Evolutionary conservation across 2,113 vertebrate species (phyloP).

Genomic region (Cromileptes altivelis): DNA sequence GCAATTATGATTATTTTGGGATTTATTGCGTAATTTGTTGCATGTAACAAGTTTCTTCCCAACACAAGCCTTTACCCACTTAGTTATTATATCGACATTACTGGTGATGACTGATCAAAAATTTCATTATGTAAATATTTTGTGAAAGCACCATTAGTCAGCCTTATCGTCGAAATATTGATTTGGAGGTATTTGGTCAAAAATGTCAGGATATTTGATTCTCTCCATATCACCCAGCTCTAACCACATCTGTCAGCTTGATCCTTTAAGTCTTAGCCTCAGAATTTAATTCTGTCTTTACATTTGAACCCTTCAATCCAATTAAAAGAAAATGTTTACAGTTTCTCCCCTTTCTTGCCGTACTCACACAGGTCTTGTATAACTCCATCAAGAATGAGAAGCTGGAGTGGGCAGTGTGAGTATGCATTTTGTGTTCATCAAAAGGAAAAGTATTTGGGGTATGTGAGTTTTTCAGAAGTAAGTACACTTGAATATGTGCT

Average conservation of each 20-base stretch:
- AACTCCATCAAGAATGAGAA: conserved; percentile 99
- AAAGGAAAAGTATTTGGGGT: conserved; percentile 39
- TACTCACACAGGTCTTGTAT: conserved; percentile 90
- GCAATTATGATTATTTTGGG: too few relatives aligned
- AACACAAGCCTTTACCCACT: too few relatives aligned
- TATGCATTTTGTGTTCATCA: conserved; percentile 66
- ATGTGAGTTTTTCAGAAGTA: conserved; percentile 28
- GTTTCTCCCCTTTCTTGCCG: conserved; percentile 4
- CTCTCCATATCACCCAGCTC: too few relatives aligned
- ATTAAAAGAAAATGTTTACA: neutral
- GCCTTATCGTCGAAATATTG: too few relatives aligned
- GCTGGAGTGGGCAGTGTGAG: conserved; percentile 99
- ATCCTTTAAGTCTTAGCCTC: neutral
- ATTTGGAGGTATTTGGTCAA: too few relatives aligned
- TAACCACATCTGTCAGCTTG: neutral
- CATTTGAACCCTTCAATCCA: neutral
- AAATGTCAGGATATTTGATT: too few relatives aligned
- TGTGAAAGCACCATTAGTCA: too few relatives aligned
- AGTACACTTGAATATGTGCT: conserved; percentile 32
- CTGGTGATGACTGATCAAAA: too few relatives aligned
- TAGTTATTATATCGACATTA: too few relatives aligned
- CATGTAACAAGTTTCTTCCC: too few relatives aligned
- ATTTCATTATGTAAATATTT: too few relatives aligned
- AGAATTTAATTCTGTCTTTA: conserved; percentile 1
- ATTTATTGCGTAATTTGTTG: too few relatives aligned